A percentile compares a stretch with the other conserved stretches of the same genome.
Evolutionary conservation across 2,888 invertebrate genomes (phyloP).

Genomic region (Cantharis lateralis): DNA sequence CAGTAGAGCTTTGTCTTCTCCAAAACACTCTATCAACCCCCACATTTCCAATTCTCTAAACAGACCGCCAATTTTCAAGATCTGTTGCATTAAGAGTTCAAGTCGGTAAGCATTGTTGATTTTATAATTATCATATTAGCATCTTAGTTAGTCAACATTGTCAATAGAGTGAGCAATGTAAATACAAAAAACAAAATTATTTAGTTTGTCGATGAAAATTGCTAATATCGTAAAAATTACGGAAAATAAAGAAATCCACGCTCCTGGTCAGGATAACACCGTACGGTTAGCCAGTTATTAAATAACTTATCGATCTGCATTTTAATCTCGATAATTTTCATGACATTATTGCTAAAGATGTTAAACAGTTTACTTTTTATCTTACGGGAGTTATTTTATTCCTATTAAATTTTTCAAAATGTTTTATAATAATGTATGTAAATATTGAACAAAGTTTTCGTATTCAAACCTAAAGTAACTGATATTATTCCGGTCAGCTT

Average conservation of each 20-base stretch:
- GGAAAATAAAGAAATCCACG: too few species aligned
- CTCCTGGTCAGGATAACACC: too few species aligned
- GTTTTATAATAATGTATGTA: constrained; percentile 1
- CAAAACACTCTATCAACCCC: constrained; percentile 23
- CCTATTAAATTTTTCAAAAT: neutral
- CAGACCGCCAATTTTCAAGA: constrained; percentile 28
- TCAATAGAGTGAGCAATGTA: neutral
- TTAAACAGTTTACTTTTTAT: neutral
- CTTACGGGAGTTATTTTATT: neutral
- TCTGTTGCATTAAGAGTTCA: constrained; percentile 27
- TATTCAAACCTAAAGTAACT: constrained; percentile 19
- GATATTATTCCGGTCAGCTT: constrained; percentile 53
- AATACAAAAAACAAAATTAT: neutral
- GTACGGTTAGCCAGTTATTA: too few species aligned
- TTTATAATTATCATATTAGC: neutral
- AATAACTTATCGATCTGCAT: neutral
- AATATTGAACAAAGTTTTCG: constrained; percentile 1
- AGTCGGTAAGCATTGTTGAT: constrained; percentile 22
- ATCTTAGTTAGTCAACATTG: neutral
- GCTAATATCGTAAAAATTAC: neutral
- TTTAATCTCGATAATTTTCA: neutral
- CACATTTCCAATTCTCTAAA: constrained; percentile 18
- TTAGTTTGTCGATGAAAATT: neutral
- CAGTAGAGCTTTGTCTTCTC: constrained; percentile 32
- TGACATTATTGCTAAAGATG: neutral